Percentiles rank a stretch among this genome's conserved stretches.
Evolutionary conservation across 1,140 invertebrate species (phyloP).

Genomic region (Hyles vespertilio): DNA sequence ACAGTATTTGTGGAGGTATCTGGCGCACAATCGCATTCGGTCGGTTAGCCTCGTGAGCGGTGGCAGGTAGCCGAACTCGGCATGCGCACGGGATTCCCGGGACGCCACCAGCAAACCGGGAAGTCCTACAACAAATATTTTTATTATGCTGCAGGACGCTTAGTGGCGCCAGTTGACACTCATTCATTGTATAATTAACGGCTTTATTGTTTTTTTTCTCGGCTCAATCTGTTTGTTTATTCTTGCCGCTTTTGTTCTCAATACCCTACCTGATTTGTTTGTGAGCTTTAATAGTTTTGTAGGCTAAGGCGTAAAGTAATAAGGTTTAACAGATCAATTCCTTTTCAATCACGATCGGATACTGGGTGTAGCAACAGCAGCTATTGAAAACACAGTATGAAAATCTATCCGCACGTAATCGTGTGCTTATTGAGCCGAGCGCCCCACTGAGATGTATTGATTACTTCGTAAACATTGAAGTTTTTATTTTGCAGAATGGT

Average conservation of each 20-base stretch:
- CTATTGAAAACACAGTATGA: too few relatives aligned
- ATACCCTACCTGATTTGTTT: too few relatives aligned
- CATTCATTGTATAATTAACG: conserved; percentile 3
- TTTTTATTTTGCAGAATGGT: conserved; percentile 4
- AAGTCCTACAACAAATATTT: conserved; percentile 29
- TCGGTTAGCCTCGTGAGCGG: conserved; percentile 22
- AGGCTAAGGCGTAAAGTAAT: too few relatives aligned
- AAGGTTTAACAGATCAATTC: too few relatives aligned
- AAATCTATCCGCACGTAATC: too few relatives aligned
- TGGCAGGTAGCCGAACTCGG: conserved; percentile 37
- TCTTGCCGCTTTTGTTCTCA: too few relatives aligned
- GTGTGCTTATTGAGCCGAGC: background rate
- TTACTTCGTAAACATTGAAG: conserved; percentile 6
- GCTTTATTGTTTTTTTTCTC: background rate
- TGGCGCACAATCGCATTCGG: conserved; percentile 33
- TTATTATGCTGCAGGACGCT: conserved; percentile 12
- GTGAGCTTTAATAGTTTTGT: too few relatives aligned
- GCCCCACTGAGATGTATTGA: conserved; percentile 5
- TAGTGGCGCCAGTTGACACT: conserved; percentile 5
- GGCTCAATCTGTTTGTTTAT: background rate
- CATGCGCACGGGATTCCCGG: conserved; percentile 40
- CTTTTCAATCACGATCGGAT: too few relatives aligned
- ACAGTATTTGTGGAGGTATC: conserved; percentile 17
- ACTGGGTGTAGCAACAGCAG: too few relatives aligned
- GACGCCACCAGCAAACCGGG: conserved; percentile 12